Percentiles rank a stretch among this genome's conserved stretches.
These are phyloP conservation scores for Burhinus bistriatus DNA, from an alignment of 2,113 vertebrate species.

Conservation along the genomic window DNA sequence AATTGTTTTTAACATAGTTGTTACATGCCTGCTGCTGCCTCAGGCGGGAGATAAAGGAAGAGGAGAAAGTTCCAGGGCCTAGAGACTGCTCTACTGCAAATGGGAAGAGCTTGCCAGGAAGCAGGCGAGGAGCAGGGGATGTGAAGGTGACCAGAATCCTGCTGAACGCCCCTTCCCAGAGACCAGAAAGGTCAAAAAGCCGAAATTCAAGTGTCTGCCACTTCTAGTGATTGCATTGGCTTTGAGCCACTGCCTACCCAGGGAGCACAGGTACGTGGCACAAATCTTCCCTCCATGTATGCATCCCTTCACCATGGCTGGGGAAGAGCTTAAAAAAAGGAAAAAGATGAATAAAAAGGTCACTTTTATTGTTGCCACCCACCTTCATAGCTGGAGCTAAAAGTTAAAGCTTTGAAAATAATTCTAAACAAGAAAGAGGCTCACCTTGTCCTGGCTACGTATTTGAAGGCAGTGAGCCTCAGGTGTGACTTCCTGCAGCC, in stretches of 20 bases:
- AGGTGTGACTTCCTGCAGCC: background rate
- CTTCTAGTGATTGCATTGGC: rapidly evolving
- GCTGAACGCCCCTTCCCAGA: rapidly evolving
- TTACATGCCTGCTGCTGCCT: background rate
- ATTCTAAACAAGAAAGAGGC: background rate
- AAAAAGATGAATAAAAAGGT: background rate
- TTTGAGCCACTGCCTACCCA: background rate
- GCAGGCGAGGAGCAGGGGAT: background rate
- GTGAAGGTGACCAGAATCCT: background rate
- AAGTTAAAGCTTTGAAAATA: background rate
- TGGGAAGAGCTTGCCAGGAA: background rate
- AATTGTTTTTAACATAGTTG: background rate
- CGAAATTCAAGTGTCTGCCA: background rate
- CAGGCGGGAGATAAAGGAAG: background rate
- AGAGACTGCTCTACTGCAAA: background rate
- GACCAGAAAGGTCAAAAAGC: background rate
- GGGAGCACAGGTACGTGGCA: background rate
- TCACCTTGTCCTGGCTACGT: rapidly evolving
- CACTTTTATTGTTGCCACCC: background rate
- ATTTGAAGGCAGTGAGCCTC: background rate
- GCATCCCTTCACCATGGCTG: background rate
- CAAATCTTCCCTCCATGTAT: background rate
- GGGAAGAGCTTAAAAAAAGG: background rate
- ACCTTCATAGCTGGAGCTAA: background rate
- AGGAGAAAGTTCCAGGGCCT: background rate